A percentile compares a stretch with the other conserved stretches of the same genome.
Evolutionary conservation across 2,113 vertebrate genomes (phyloP).

Genomic region (Arizona elegans): DNA sequence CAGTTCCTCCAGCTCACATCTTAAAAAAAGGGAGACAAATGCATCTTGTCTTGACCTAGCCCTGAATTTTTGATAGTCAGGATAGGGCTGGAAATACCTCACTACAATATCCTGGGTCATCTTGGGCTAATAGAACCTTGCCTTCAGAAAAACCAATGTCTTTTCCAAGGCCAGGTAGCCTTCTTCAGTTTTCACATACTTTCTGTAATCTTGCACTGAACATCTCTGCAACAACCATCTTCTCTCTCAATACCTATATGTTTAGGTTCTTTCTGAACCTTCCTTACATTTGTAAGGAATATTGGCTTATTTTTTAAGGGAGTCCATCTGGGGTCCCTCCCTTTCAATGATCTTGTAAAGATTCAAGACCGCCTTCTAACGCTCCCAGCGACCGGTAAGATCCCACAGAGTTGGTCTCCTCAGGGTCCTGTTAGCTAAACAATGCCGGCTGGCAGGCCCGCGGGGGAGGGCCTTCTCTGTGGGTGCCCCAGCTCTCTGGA

Average conservation of each 20-base stretch:
- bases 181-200: neutral
- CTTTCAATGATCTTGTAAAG: neutral
- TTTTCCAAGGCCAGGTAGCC: neutral
- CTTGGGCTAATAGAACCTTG: neutral
- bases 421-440: no score
- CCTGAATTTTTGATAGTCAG: neutral
- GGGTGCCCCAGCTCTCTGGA: no score
- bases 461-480: no score
- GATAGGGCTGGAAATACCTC: neutral
- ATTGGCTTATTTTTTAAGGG: neutral
- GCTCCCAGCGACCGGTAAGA: no score
- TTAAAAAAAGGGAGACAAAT: neutral
- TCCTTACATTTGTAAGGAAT: neutral
- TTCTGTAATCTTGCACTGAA: neutral
- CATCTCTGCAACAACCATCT: neutral
- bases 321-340: neutral
- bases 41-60: neutral
- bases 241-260: neutral
- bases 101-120: neutral
- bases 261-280: neutral
- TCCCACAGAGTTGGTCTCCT: no score
- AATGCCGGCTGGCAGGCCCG: no score
- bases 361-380: no score
- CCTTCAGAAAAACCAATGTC: neutral
- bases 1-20: neutral